Base-by-base conservation (phyloP, 2,113 vertebrate genomes). In the Camelus dromedarius region DNA sequence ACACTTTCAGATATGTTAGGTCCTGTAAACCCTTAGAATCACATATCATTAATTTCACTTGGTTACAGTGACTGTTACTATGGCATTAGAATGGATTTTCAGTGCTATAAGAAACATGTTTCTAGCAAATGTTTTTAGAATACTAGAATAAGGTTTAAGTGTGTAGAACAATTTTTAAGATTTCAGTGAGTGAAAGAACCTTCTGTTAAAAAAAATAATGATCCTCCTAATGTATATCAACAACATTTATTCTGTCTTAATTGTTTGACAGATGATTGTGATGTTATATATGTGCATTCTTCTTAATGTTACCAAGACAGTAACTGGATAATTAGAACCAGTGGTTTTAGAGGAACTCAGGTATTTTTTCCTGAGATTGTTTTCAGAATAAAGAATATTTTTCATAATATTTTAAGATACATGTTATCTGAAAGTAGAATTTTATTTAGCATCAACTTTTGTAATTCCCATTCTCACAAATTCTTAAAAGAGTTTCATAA, bases 1-100 rank as follows among this genome's bases (percentile, higher is more conserved):
- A 92, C 98, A 99, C 94, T 98, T 99, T 95, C 99, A 99, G 4
- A 98, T 99, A 96, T 99, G 99, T 93, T 99, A 98, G 99, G 96
- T 92, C 95, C 26, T 89, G 35, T 54, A 85, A 92, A 48, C 42
- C 50, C 84, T 88, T 90, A 58, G 22, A 11, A 89, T 97, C 80
- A 32, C 73, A 19, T 28, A 58, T 80, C 22, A 70, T 77, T 96
- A 91, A 66, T 88, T 82, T 97, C 72, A 93, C 66, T 46, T 94
- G 32, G 83, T 76, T 96, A 90, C 52, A 95, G 91, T 94, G 91
- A 93, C 32, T 91, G 18, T 62, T 72, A 32, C 32, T 70, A 2
- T 93, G 85, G 88, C 64, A 66, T 89, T 58, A 88, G 69, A 93
- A 89, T 0, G 13, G 82, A 69, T 95, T 98, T 88, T 50, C 60